Percentiles rank a stretch among this genome's conserved stretches.
Conservation (phyloP, 2,888 invertebrate genomes). For the Tetropium fuscum region DNA sequence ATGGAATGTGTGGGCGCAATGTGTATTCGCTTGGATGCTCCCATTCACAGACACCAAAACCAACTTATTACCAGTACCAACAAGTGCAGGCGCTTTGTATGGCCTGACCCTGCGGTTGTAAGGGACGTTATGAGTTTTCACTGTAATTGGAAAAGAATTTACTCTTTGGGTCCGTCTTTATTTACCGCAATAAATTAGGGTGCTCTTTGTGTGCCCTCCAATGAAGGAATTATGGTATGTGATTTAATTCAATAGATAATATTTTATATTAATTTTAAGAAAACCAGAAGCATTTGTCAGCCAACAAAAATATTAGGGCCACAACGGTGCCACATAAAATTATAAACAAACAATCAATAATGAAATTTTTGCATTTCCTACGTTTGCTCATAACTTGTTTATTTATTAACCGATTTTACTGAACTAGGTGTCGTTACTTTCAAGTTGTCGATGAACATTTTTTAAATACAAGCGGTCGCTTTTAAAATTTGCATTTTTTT, state of each 20-base stretch:
- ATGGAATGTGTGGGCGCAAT: slow-evolving; percentile 60
- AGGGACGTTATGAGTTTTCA: slow-evolving; percentile 23
- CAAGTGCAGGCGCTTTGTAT: slow-evolving; percentile 18
- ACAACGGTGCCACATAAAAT: too few relatives aligned
- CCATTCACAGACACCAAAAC: slow-evolving; percentile 55
- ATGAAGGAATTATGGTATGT: slow-evolving; percentile 42
- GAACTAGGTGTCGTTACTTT: too few relatives aligned
- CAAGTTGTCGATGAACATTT: too few relatives aligned
- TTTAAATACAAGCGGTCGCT: too few relatives aligned
- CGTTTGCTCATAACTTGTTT: too few relatives aligned
- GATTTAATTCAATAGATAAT: slow-evolving; percentile 37
- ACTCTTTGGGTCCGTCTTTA: slow-evolving; percentile 47
- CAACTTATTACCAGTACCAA: slow-evolving; percentile 31
- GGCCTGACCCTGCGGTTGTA: slow-evolving; percentile 19
- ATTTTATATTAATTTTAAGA: too few relatives aligned
- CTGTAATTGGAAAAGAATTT: slow-evolving; percentile 58
- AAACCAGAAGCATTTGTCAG: too few relatives aligned
- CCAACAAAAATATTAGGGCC: too few relatives aligned
- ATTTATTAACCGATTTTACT: too few relatives aligned
- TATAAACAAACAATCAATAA: too few relatives aligned
- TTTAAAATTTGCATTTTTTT: too few relatives aligned
- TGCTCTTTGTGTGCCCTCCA: slow-evolving; percentile 18
- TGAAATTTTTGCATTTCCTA: too few relatives aligned
- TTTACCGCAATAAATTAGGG: slow-evolving; percentile 29
- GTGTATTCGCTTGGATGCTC: slow-evolving; percentile 57